phyloP scores from a whole-genome alignment of 2,113 vertebrate species.

The Kobus ellipsiprymnus region DNA sequence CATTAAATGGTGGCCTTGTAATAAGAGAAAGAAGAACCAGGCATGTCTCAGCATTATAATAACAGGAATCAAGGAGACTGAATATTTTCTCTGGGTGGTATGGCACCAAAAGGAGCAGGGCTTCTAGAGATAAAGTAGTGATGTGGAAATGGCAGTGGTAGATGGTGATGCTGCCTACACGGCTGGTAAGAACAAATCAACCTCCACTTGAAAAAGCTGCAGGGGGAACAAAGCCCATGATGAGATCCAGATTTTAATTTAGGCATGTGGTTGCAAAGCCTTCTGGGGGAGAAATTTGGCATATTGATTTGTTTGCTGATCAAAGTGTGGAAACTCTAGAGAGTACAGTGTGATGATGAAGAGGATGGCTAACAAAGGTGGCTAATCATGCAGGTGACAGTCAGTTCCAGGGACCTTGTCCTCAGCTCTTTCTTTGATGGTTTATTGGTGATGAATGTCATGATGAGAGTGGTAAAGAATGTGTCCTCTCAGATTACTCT shows the following conservation, averaged over 20 bases:
- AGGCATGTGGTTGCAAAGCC: neutral
- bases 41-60: neutral
- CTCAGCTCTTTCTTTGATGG: neutral
- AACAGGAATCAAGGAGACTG: neutral
- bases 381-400: neutral
- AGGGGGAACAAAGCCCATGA: neutral
- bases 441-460: neutral
- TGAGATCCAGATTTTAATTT: neutral
- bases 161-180: neutral
- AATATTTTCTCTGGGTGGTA: neutral
- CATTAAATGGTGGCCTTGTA: neutral
- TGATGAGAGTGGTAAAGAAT: neutral
- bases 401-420: neutral
- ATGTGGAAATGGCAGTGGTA: neutral
- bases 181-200: neutral
- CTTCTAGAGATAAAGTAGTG: neutral
- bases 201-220: neutral
- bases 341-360: neutral
- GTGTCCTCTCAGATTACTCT: neutral
- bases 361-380: neutral
- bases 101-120: neutral
- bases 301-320: neutral
- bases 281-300: neutral
- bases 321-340: neutral
- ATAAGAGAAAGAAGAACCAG: neutral